Percentiles rank a stretch among this genome's conserved stretches.
Conservation (phyloP, 64 coral and sea anemone genomes). For the Stichodactyla helianthus region DNA sequence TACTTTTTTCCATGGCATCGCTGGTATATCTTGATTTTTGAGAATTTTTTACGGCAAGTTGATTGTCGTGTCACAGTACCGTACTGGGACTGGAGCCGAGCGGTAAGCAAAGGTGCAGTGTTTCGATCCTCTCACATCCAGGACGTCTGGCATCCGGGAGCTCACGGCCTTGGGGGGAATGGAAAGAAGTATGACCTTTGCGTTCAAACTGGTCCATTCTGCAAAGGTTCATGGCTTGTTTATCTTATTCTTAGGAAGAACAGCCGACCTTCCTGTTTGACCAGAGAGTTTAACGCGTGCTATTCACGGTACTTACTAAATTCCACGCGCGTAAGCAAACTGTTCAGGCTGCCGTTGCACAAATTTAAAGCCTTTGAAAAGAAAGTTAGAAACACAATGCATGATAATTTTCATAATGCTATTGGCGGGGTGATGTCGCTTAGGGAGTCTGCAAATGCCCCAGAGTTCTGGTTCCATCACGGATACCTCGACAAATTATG, state of each 20-base stretch:
- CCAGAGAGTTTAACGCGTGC: background rate
- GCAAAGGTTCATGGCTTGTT: conserved; percentile 31
- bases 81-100: conserved; percentile 91
- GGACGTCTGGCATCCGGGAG: conserved; percentile 67
- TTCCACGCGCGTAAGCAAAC: conserved; percentile 11
- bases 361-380: conserved; percentile 57
- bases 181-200: conserved; percentile 28
- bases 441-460: conserved; percentile 48
- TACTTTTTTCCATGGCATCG: conserved; percentile 94
- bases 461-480: conserved; percentile 82
- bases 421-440: conserved; percentile 72
- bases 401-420: conserved; percentile 54
- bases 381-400: conserved; percentile 36
- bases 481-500: conserved; percentile 85
- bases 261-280: background rate
- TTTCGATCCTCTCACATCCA: conserved; percentile 37
- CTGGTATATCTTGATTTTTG: conserved; percentile 82
- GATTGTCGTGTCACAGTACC: conserved; percentile 89
- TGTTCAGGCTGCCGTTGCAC: conserved; percentile 23
- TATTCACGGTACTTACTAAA: background rate
- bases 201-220: conserved; percentile 72
- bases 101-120: conserved; percentile 31
- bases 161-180: conserved; percentile 67
- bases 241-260: conserved; percentile 10
- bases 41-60: conserved; percentile 73